phyloP scores from a whole-genome alignment of 2,888 invertebrate species.

The Ormyrus pomaceus region DNA sequence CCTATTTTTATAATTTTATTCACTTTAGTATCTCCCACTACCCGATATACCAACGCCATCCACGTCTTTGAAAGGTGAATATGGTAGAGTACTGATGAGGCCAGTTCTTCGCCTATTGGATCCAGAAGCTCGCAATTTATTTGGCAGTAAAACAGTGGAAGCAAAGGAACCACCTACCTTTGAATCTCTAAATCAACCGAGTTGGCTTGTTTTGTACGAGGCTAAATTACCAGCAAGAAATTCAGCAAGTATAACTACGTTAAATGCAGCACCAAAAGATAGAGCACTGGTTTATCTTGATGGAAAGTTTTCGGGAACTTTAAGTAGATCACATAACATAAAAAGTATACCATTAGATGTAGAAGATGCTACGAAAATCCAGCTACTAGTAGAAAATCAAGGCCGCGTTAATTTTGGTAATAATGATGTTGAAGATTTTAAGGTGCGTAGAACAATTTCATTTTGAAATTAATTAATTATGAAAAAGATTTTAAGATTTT shows the following conservation, averaged over 20 bases:
- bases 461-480: too few relatives aligned
- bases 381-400: slow-evolving; percentile 83
- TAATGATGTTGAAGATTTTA: slow-evolving; percentile 72
- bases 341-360: slow-evolving; percentile 58
- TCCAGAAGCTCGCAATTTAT: slow-evolving; percentile 65
- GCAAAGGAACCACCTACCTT: slow-evolving; percentile 76
- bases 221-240: slow-evolving; percentile 64
- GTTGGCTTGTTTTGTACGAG: slow-evolving; percentile 77
- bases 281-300: slow-evolving; percentile 79
- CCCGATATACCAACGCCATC: slow-evolving; percentile 77
- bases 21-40: slow-evolving; percentile 78
- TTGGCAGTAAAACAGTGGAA: slow-evolving; percentile 65
- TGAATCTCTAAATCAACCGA: slow-evolving; percentile 74
- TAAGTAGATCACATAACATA: slow-evolving; percentile 65
- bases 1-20: not conserved
- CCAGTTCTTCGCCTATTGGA: slow-evolving; percentile 76
- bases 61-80: slow-evolving; percentile 79
- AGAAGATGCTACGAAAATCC: slow-evolving; percentile 64
- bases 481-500: too few relatives aligned
- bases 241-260: slow-evolving; percentile 67
- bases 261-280: slow-evolving; percentile 76
- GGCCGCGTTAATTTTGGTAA: slow-evolving; percentile 86
- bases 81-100: slow-evolving; percentile 79
- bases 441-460: slow-evolving; percentile 64
- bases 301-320: slow-evolving; percentile 60